phyloP scores from a whole-genome alignment of 1,140 invertebrate species.

The Physella acuta region DNA sequence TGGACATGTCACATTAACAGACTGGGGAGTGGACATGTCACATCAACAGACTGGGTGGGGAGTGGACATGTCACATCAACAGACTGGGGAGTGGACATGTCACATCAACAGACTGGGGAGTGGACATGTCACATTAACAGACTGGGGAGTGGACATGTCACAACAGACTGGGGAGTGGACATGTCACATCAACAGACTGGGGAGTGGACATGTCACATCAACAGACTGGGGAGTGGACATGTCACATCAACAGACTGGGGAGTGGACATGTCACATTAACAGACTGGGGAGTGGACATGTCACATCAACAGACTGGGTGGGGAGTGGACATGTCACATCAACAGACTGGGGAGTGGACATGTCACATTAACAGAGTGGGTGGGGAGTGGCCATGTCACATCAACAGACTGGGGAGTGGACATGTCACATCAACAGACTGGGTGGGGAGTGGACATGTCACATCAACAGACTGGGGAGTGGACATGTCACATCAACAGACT shows the following conservation, averaged over 20 bases:
- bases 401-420: not conserved
- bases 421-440: too few relatives aligned
- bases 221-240: too few relatives aligned
- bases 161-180: too few relatives aligned
- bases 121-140: slow-evolving; percentile 6
- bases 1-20: slow-evolving; percentile 6
- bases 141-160: not conserved
- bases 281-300: too few relatives aligned
- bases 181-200: slow-evolving; percentile 9
- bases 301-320: slow-evolving; percentile 5
- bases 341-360: too few relatives aligned
- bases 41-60: too few relatives aligned
- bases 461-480: slow-evolving; percentile 2
- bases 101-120: too few relatives aligned
- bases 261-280: not conserved
- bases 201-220: not conserved
- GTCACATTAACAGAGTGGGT: slow-evolving; percentile 6
- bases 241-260: slow-evolving; percentile 5
- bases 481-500: not conserved
- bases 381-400: not conserved
- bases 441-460: too few relatives aligned
- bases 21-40: not conserved
- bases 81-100: not conserved
- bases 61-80: slow-evolving; percentile 3
- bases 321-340: not conserved